These are phyloP conservation scores for Aldrovandia affinis DNA, from an alignment of 2,797 vertebrate species.

Conservation along the genomic window DNA sequence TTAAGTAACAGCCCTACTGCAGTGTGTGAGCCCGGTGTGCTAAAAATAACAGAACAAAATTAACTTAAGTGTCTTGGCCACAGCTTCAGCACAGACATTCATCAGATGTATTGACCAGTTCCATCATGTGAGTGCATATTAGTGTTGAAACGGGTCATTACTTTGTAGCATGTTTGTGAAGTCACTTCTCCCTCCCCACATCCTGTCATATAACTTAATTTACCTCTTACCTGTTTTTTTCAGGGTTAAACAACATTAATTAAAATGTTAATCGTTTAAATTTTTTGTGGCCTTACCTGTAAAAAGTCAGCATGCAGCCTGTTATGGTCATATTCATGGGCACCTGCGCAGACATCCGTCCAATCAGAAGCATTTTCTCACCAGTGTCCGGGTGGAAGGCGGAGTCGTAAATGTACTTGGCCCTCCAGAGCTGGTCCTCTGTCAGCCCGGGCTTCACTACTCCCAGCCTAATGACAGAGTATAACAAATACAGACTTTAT, in stretches of 20 bases:
- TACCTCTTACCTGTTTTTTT: not conserved
- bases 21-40: too few species aligned
- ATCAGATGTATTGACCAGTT: not conserved
- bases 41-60: not conserved
- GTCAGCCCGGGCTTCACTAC: slow-evolving; percentile 81
- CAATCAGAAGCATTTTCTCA: slow-evolving; percentile 95
- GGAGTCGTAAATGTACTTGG: slow-evolving; percentile 95
- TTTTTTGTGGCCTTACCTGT: slow-evolving; percentile 77
- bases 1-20: too few species aligned
- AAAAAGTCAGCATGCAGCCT: slow-evolving; percentile 98
- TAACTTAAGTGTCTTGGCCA: not conserved
- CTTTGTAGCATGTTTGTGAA: not conserved
- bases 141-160: not conserved
- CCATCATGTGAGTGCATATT: not conserved
- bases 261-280: too few species aligned
- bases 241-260: not conserved
- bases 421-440: slow-evolving; percentile 92
- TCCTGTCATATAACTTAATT: not conserved
- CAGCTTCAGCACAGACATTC: not conserved
- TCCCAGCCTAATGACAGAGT: slow-evolving; percentile 72
- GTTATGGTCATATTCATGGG: slow-evolving; percentile 99
- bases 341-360: slow-evolving; percentile 97
- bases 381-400: slow-evolving; percentile 97
- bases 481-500: not conserved
- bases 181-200: not conserved